Conservation (phyloP, 2,888 invertebrate species). For the Cenopis cana region DNA sequence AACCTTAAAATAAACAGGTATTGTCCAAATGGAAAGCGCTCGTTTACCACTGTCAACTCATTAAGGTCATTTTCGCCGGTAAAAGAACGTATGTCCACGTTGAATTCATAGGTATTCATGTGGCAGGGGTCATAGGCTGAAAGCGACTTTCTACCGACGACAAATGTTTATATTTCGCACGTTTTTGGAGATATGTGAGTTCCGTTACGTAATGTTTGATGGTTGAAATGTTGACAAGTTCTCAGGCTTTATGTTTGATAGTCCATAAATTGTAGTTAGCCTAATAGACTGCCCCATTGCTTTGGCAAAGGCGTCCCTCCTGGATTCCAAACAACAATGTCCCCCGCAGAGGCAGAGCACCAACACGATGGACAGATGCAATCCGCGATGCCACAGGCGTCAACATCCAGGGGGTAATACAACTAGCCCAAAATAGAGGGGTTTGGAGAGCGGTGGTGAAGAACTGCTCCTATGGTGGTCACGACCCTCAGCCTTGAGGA, state of each 20-base stretch:
- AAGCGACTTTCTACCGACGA: constrained; percentile 43
- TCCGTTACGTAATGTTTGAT: constrained; percentile 52
- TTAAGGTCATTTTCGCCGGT: constrained; percentile 34
- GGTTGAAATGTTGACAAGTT: constrained; percentile 39
- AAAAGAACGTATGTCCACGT: constrained; percentile 15
- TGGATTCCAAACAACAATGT: too few relatives aligned
- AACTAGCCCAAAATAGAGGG: too few relatives aligned
- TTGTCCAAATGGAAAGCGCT: constrained; percentile 58
- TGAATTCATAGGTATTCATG: background rate
- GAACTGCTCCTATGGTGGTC: too few relatives aligned
- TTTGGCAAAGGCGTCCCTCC: too few relatives aligned
- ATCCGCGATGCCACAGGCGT: too few relatives aligned
- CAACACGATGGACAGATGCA: too few relatives aligned
- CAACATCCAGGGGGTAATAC: too few relatives aligned
- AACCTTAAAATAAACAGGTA: constrained; percentile 47
- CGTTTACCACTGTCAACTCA: constrained; percentile 51
- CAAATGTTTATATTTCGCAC: constrained; percentile 75
- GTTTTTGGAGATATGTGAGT: constrained; percentile 64
- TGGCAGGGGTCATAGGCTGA: constrained; percentile 32
- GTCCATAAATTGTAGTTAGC: too few relatives aligned
- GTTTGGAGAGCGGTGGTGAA: too few relatives aligned
- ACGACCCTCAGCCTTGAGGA: too few relatives aligned
- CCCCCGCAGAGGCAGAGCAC: too few relatives aligned
- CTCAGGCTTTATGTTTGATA: background rate
- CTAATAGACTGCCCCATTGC: too few relatives aligned